Percentiles rank a stretch among this genome's conserved stretches.
These are phyloP conservation scores for Myotis myotis DNA, from an alignment of 2,797 vertebrate genomes.

Conservation along the genomic window DNA sequence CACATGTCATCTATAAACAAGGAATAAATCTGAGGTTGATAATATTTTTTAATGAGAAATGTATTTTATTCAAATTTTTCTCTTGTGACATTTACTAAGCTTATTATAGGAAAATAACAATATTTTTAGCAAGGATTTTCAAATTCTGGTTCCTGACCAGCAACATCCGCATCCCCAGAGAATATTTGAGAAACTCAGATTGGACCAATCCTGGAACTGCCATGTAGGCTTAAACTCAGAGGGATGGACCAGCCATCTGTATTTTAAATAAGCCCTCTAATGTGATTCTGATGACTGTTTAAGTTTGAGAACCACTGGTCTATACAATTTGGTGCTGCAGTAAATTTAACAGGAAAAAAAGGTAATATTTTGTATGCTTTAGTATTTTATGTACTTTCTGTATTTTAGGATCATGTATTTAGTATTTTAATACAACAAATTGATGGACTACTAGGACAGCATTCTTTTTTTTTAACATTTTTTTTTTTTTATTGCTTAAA, in stretches of 20 bases:
- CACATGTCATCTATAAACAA: not conserved
- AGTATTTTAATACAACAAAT: not conserved
- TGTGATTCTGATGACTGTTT: not conserved
- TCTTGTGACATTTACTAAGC: not conserved
- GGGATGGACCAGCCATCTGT: not conserved
- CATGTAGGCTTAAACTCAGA: not conserved
- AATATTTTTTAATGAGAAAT: slow-evolving; percentile 53
- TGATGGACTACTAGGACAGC: not conserved
- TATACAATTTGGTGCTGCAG: not conserved
- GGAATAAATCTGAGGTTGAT: slow-evolving; percentile 36
- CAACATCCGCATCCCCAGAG: not conserved
- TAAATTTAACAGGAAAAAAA: not conserved
- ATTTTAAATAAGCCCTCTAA: not conserved
- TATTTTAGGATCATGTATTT: not conserved
- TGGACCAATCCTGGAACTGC: not conserved
- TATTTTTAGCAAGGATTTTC: not conserved
- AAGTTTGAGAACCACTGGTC: not conserved
- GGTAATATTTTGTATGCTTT: not conserved
- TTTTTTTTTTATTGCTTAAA: too few relatives aligned
- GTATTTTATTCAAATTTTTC: not conserved
- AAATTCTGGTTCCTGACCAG: not conserved
- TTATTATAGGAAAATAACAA: not conserved
- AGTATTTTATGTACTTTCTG: not conserved
- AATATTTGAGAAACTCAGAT: not conserved
- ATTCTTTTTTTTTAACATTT: not conserved